Conservation (phyloP, 2,888 invertebrate species). For the Notodonta dromedarius region DNA sequence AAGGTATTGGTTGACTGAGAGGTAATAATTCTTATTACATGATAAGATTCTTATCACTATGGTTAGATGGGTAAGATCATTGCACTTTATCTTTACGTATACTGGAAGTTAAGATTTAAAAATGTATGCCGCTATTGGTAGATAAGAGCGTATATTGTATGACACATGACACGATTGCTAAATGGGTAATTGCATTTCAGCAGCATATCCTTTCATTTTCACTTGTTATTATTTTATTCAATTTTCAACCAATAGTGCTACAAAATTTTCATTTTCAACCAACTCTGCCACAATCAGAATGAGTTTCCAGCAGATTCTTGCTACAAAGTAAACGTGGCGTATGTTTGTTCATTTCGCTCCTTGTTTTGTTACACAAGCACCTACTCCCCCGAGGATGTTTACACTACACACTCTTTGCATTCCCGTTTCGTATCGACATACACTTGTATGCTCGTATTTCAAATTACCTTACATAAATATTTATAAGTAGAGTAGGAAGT, state of each 20-base stretch:
- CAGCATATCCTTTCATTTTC: too few relatives aligned
- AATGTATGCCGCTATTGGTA: too few relatives aligned
- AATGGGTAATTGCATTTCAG: too few relatives aligned
- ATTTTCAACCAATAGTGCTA: neutral
- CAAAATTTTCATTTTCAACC: neutral
- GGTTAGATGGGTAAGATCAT: too few relatives aligned
- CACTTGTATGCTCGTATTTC: constrained; percentile 14
- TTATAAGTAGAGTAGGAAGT: constrained; percentile 10
- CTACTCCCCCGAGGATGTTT: constrained; percentile 28
- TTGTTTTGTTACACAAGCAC: constrained; percentile 31
- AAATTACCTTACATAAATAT: constrained; percentile 26
- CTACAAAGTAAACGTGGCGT: constrained; percentile 15
- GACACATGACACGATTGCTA: too few relatives aligned
- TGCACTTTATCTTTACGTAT: too few relatives aligned
- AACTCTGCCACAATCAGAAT: neutral
- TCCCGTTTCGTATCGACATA: constrained; percentile 21
- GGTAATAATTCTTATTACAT: too few relatives aligned
- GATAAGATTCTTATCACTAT: too few relatives aligned
- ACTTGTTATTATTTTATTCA: neutral
- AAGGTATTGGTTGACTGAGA: too few relatives aligned
- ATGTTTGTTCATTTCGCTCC: constrained; percentile 33
- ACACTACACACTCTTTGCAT: constrained; percentile 13
- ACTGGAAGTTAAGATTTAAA: too few relatives aligned
- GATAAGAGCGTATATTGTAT: too few relatives aligned
- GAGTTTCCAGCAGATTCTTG: constrained; percentile 2